Evolutionary conservation across 1,140 invertebrate genomes (phyloP).

Genomic region (Antheraea mylitta): DNA sequence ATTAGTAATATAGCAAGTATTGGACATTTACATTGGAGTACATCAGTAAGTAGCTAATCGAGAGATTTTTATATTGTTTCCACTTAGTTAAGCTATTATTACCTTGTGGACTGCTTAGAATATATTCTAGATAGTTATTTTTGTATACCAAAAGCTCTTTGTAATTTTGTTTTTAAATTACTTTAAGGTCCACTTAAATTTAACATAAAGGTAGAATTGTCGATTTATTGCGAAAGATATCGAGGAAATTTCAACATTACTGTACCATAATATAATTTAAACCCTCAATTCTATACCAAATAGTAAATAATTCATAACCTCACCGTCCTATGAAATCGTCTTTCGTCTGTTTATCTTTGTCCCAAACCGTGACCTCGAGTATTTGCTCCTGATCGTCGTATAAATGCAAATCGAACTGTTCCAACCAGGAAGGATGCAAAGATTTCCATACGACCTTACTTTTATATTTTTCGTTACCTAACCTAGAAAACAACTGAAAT

Average conservation of each 20-base stretch:
- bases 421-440: slow-evolving; percentile 93
- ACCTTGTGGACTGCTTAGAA: too few relatives aligned
- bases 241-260: background rate
- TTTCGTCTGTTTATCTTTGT: slow-evolving; percentile 89
- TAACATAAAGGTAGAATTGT: background rate
- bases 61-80: too few relatives aligned
- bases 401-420: slow-evolving; percentile 98
- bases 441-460: slow-evolving; percentile 94
- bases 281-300: background rate
- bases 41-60: too few relatives aligned
- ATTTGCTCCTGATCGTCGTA: slow-evolving; percentile 94
- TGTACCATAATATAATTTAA: background rate
- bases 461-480: slow-evolving; percentile 99
- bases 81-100: too few relatives aligned
- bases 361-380: slow-evolving; percentile 94
- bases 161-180: too few relatives aligned
- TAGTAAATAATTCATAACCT: slow-evolving; percentile 18
- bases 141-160: too few relatives aligned
- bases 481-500: slow-evolving; percentile 73
- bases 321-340: slow-evolving; percentile 93
- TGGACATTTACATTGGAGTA: too few relatives aligned
- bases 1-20: too few relatives aligned
- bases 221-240: background rate
- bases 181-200: background rate
- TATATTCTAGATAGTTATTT: too few relatives aligned